These are phyloP conservation scores for Epinephelus fuscoguttatus DNA, from an alignment of 2,113 vertebrate genomes.

Conservation along the genomic window DNA sequence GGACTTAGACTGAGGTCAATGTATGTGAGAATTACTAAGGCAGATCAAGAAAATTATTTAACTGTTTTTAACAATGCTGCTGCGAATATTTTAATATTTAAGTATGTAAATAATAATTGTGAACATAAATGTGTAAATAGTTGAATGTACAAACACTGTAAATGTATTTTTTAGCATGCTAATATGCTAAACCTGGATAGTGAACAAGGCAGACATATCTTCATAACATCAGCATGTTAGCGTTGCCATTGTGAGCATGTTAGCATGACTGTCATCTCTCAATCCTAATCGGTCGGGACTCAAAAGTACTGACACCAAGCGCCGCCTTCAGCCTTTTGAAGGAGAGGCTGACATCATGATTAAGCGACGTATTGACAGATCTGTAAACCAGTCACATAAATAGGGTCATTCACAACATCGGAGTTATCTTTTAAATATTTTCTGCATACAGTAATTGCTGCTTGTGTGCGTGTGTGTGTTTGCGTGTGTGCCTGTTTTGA, in stretches of 20 bases:
- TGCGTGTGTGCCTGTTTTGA: slow-evolving; percentile 40
- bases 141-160: too few species aligned
- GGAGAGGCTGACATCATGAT: slow-evolving; percentile 17
- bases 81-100: too few species aligned
- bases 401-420: slow-evolving; percentile 31
- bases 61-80: too few species aligned
- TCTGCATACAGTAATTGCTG: slow-evolving; percentile 42
- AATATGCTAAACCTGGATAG: too few species aligned
- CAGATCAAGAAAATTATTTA: too few species aligned
- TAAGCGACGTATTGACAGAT: slow-evolving; percentile 30
- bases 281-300: too few species aligned
- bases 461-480: slow-evolving; percentile 13
- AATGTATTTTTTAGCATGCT: too few species aligned
- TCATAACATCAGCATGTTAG: background rate
- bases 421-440: slow-evolving; percentile 31
- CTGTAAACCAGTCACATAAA: slow-evolving; percentile 50
- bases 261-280: background rate
- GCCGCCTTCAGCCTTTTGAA: background rate
- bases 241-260: background rate
- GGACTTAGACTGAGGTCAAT: too few species aligned
- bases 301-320: slow-evolving; percentile 2
- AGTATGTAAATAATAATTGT: too few species aligned
- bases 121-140: too few species aligned
- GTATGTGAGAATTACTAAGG: too few species aligned
- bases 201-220: too few species aligned